A percentile compares a stretch with the other conserved stretches of the same genome.
These are phyloP conservation scores for Linyphia triangularis DNA, from an alignment of 2,888 invertebrate genomes.

Conservation along the genomic window DNA sequence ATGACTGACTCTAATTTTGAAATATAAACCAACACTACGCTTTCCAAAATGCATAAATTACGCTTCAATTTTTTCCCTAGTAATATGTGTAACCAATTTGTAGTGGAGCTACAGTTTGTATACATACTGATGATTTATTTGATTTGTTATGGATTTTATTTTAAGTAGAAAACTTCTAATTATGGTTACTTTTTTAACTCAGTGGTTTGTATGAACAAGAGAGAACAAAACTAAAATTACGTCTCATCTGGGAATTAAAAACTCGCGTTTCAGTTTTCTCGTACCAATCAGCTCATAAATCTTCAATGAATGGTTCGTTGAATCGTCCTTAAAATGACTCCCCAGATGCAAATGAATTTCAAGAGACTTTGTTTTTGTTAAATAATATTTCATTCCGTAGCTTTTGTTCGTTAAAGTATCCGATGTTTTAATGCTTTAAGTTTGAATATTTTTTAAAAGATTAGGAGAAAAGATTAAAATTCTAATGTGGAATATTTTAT, in stretches of 20 bases:
- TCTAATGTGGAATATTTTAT: too few species aligned
- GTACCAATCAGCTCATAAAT: conserved; percentile 33
- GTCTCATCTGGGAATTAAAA: neutral
- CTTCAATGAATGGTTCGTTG: conserved; percentile 29
- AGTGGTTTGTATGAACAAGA: neutral
- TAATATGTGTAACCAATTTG: too few species aligned
- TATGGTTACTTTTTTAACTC: neutral
- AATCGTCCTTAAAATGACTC: conserved; percentile 28
- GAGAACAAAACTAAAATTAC: conserved; percentile 4
- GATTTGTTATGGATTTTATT: neutral
- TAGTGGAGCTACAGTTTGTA: neutral
- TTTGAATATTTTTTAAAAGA: too few species aligned
- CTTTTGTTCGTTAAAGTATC: neutral
- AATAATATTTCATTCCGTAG: neutral
- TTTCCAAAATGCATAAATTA: too few species aligned
- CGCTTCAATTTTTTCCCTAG: too few species aligned
- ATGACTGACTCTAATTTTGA: too few species aligned
- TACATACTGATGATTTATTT: neutral
- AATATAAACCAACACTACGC: too few species aligned
- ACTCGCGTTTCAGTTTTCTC: conserved; percentile 6
- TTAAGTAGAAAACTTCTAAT: neutral
- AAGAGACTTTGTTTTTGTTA: conserved; percentile 11
- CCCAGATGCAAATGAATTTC: conserved; percentile 39
- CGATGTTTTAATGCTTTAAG: neutral
- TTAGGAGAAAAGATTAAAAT: too few species aligned